These are phyloP conservation scores for Tragelaphus oryx DNA, from an alignment of 2,797 vertebrate species.

Conservation along the genomic window DNA sequence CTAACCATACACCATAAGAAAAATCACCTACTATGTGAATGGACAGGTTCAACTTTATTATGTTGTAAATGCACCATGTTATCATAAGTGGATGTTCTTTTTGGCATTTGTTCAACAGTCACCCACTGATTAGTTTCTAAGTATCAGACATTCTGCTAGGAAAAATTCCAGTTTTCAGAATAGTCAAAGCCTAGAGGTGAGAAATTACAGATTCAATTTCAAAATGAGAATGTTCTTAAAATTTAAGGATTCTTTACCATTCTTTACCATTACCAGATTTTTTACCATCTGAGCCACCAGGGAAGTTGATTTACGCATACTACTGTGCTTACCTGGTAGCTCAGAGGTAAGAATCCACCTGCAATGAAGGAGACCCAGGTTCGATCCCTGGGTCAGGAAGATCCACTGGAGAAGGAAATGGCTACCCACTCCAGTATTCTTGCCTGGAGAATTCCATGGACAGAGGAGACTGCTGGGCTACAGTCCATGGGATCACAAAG, in stretches of 20 bases:
- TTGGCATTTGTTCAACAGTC: not conserved
- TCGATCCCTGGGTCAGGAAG: not conserved
- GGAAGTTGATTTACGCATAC: not conserved
- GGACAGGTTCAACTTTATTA: not conserved
- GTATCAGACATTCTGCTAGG: not conserved
- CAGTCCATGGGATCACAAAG: not conserved
- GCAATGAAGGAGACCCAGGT: not conserved
- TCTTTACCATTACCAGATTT: not conserved
- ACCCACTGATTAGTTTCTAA: not conserved
- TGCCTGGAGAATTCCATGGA: not conserved
- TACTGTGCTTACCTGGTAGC: not conserved
- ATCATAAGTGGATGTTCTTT: not conserved
- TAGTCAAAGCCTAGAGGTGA: not conserved
- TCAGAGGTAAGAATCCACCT: not conserved
- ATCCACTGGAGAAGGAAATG: not conserved
- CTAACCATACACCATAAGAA: not conserved
- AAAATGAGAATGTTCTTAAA: not conserved
- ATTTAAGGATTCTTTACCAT: not conserved
- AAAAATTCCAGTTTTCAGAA: not conserved
- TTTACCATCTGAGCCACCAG: not conserved
- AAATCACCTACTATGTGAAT: not conserved
- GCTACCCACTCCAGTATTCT: not conserved
- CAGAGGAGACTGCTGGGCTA: not conserved
- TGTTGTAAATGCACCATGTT: not conserved
- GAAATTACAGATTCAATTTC: not conserved